phyloP scores from a whole-genome alignment of 2,888 invertebrate species.

The Branchipolynoe longqiensis region DNA sequence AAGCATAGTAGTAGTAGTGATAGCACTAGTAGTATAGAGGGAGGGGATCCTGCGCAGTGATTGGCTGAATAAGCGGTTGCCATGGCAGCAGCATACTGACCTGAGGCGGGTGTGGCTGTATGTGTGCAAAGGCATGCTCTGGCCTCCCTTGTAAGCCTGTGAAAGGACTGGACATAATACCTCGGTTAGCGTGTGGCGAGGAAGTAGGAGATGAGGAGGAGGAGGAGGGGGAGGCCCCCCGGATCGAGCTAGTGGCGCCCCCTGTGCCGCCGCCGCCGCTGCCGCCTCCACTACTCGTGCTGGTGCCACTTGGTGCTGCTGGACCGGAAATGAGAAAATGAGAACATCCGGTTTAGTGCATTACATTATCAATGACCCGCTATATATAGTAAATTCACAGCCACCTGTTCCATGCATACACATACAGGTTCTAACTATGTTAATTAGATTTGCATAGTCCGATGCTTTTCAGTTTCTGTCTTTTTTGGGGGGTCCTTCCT shows the following conservation, averaged over 20 bases:
- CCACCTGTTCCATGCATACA: too few relatives aligned
- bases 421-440: too few relatives aligned
- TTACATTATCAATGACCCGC: too few relatives aligned
- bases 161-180: conserved; percentile 82
- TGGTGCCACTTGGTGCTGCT: conserved; percentile 24
- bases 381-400: too few relatives aligned
- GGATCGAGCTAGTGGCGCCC: conserved; percentile 26
- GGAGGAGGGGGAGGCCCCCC: conserved; percentile 19
- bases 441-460: too few relatives aligned
- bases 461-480: too few relatives aligned
- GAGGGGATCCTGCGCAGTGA: conserved; percentile 37
- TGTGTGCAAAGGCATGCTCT: conserved; percentile 94
- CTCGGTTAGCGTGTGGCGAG: conserved; percentile 73
- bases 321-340: conserved; percentile 33
- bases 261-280: conserved; percentile 33
- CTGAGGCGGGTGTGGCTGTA: conserved; percentile 89
- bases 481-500: too few relatives aligned
- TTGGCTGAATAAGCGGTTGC: conserved; percentile 55
- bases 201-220: conserved; percentile 49
- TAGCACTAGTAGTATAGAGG: neutral
- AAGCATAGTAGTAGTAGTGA: neutral
- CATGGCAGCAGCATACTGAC: conserved; percentile 70
- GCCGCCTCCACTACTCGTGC: conserved; percentile 14
- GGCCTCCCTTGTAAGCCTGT: conserved; percentile 79
- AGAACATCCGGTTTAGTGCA: too few relatives aligned